Evolutionary conservation across 2,888 invertebrate species (phyloP), one percentile per base, ranked within the genome.

Genomic region (Yponomeuta plumbellus): DNA sequence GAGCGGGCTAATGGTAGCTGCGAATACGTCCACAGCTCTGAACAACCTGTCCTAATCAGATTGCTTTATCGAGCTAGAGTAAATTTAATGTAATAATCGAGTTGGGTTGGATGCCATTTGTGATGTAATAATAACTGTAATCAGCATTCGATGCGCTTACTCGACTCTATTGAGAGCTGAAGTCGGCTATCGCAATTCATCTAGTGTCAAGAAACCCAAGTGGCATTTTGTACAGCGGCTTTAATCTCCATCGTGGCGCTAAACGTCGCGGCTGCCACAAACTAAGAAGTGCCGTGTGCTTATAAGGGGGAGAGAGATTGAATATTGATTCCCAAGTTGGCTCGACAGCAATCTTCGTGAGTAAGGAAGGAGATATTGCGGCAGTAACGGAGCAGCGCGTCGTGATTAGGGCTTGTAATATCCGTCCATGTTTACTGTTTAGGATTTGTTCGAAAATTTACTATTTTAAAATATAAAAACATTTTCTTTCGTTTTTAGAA

Each of bases 261-360:
- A 85, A 88, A 86, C 84, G 83, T 76, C 83, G 80, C 80, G 58
- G 59, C 22, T 21, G 22, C 20, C 84, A 85, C 84, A 85, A 85
- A 86, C 87, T 86, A 76, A 85, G 39, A 17, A 52, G 34, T 0
- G 34, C 34, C 34, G 34, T 34, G 34, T 34, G 34, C 34, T 34
- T 79, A 85, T 84, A 85, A 83, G 84, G 85, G 83, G 86, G 87
- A 88, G 88, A 88, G 88, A 90, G 89, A 90, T 89, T 90, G 90
- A 90, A 88, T 90, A 90, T 90, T 88, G 90, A 90, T 90, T 90
- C 86, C 84, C 76, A 83, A 84, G 80, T 84, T 61, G 56, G 66
- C 44, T 59, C 86, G 86, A 85, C 86, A 83, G 86, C 88, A 84
- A 88, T 88, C 83, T 83, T 80, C 75, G 75, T 70, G 70, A 70